Evolutionary conservation across 2,113 vertebrate genomes (phyloP).

Genomic region (Gambusia affinis): DNA sequence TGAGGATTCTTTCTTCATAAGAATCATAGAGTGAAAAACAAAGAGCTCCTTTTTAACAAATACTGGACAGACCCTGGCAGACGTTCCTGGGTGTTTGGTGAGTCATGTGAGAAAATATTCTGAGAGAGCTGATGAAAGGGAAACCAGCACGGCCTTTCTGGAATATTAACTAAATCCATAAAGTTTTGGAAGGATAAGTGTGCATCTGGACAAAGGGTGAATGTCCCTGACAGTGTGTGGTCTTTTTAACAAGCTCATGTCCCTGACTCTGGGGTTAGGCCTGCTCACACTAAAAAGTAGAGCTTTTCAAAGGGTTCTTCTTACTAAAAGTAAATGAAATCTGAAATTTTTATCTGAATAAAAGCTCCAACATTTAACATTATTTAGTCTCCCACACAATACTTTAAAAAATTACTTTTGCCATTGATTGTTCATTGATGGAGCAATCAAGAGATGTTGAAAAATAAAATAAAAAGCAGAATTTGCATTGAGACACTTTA

Average conservation of each 20-base stretch:
- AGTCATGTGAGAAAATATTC: conserved; percentile 43
- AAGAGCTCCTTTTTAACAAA: conserved; percentile 18
- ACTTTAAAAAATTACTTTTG: background rate
- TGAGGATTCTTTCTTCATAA: background rate
- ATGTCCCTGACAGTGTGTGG: conserved; percentile 66
- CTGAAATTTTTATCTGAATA: background rate
- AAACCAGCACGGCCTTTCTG: conserved; percentile 35
- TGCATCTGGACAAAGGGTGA: conserved; percentile 65
- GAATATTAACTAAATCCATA: conserved; percentile 58
- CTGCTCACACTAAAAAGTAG: conserved; percentile 26
- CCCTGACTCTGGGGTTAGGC: conserved; percentile 54
- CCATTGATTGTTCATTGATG: background rate
- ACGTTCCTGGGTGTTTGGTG: conserved; percentile 14
- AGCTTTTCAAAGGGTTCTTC: conserved; percentile 19
- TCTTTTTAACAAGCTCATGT: conserved; percentile 59
- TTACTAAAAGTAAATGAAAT: background rate
- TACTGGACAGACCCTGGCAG: conserved; percentile 10
- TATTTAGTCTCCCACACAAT: background rate
- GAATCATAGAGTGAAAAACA: conserved; percentile 17
- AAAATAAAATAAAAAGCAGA: background rate
- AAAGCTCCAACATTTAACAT: background rate
- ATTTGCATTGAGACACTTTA: background rate
- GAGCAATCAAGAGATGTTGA: background rate
- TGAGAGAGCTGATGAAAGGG: conserved; percentile 42
- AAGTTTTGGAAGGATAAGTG: conserved; percentile 49